These are phyloP conservation scores for Drosophila anomelani DNA, from an alignment of 2,888 invertebrate species.

Conservation along the genomic window DNA sequence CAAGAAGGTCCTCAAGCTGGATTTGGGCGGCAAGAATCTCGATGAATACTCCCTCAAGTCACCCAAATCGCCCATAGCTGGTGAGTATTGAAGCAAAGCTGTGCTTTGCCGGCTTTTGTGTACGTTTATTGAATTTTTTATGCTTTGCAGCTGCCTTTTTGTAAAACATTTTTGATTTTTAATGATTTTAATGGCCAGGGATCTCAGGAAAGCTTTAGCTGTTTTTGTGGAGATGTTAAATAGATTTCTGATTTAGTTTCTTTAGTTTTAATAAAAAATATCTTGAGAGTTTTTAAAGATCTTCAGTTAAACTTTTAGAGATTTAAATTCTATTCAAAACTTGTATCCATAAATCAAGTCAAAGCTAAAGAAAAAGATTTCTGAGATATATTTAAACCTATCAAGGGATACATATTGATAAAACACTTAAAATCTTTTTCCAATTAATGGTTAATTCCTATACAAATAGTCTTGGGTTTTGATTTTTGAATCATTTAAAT, in stretches of 20 bases:
- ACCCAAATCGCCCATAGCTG: slow-evolving; percentile 84
- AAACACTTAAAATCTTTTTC: not conserved
- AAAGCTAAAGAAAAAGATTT: not conserved
- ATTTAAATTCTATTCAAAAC: not conserved
- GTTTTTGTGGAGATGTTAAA: not conserved
- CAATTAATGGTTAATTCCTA: not conserved
- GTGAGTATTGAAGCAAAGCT: slow-evolving; percentile 51
- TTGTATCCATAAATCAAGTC: not conserved
- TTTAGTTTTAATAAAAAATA: not conserved
- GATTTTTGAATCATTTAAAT: not conserved
- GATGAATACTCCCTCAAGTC: slow-evolving; percentile 83
- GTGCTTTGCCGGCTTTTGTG: not conserved
- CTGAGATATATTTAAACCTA: no score
- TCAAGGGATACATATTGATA: not conserved
- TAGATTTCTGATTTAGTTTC: not conserved
- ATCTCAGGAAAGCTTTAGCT: not conserved
- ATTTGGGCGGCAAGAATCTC: slow-evolving; percentile 81
- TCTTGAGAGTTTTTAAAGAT: not conserved
- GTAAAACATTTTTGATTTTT: not conserved
- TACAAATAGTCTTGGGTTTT: not conserved
- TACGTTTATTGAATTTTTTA: not conserved
- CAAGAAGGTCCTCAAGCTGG: slow-evolving; percentile 83
- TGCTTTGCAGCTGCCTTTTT: not conserved
- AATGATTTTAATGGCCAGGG: not conserved
- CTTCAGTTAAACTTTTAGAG: not conserved